Evolutionary conservation across 53 echinoderm and acorn worm species (phyloP).

Genomic region (Arbacia lixula): DNA sequence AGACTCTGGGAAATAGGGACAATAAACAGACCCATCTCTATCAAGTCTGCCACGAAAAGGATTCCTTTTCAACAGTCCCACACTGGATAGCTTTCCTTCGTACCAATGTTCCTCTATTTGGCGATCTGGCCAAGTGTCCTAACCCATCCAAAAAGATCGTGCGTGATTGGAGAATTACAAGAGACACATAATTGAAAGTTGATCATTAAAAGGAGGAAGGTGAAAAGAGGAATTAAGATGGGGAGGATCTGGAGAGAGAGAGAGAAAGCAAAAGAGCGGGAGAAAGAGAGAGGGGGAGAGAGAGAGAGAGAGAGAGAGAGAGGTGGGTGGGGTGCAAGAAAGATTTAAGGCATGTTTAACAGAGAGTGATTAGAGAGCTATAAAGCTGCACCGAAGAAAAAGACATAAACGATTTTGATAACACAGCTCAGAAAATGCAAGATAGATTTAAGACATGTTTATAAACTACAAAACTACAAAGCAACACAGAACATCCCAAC

Average conservation of each 20-base stretch:
- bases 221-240: not conserved
- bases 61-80: conserved; percentile 11
- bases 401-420: too few species aligned
- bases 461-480: too few species aligned
- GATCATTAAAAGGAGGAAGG: not conserved
- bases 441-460: too few species aligned
- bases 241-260: not conserved
- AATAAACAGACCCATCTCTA: conserved; percentile 7
- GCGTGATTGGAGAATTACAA: too few species aligned
- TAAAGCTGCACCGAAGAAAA: too few species aligned
- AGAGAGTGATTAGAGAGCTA: too few species aligned
- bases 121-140: not conserved
- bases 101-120: not conserved
- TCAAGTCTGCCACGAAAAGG: conserved; percentile 24
- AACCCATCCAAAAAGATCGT: too few species aligned
- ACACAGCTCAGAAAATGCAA: too few species aligned
- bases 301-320: not conserved
- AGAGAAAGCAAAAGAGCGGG: not conserved
- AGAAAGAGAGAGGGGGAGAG: not conserved
- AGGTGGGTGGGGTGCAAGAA: too few species aligned
- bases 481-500: too few species aligned
- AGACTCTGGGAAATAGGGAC: conserved; percentile 11
- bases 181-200: too few species aligned
- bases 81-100: conserved; percentile 13
- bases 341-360: too few species aligned